Evolutionary conservation across 2,113 vertebrate species (phyloP), one percentile per base, ranked within the genome.

Genomic region (Zosterops hypoxanthus): DNA sequence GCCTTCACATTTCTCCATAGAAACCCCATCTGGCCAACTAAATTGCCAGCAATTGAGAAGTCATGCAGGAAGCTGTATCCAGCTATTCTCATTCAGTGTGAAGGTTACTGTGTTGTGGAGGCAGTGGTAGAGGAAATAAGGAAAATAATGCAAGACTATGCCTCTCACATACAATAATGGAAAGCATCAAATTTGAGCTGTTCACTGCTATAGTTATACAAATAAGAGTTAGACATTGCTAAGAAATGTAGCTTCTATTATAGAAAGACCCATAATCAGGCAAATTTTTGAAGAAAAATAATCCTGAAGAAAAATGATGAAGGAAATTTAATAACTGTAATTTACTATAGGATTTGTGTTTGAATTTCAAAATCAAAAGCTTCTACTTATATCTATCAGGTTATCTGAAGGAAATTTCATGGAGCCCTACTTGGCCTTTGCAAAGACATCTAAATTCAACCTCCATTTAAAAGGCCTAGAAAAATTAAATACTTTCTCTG

Each of bases 31-130:
- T 96, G 93, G 90, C 92, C 85, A 81, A 56, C 82, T 93, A 90
- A 95, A 95, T 90, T 96, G 88, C 50, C 79, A 93, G 93, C 85
- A 96, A 95, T 94, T 90, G 90, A 94, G 87, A 88, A 92, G n/a
- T 31, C 88, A 92, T 88, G 85, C 79, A 95, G 93, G 87, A 95
- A 93, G 75, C 75, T 88, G 76, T 80, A 92, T 96, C 94, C 90
- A 96, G 92, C 94, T 95, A 96, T 95, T 96, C 87, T 94, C 94
- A 92, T 87, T 86, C 64, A 77, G 57, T 95, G 93, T 95, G 95
- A 96, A 94, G 95, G 93, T 96, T 96, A 96, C 82, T 59, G 61
- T 82, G 75, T 61, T 86, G 44, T 70, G 76, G 76, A 93, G 80
- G 64, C 46, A 90, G 49, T 49, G 31, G 80, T 47, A 90, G 60